Evolutionary conservation across 92 coral and sea anemone genomes (phyloP), one percentile per base, ranked within the genome.

Genomic region (Parazoanthus swiftii): DNA sequence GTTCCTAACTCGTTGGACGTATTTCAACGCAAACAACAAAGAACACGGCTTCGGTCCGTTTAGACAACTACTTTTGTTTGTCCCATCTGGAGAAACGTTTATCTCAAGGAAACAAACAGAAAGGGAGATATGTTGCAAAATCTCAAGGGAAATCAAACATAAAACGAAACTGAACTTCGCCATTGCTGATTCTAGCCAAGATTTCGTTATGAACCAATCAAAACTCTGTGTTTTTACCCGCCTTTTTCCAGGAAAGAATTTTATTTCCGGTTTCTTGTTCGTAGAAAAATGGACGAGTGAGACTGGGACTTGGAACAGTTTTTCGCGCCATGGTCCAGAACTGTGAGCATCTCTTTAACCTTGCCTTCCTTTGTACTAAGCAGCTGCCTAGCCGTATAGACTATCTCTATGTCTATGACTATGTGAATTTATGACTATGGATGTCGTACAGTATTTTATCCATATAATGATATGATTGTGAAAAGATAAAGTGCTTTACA

Each of bases 11-110:
- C 70, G 86, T 29, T 67, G 86, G 11, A 83, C 86, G 63, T 68
- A 48, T 42, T 23, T 70, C 23, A 83, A 36, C 16, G 86, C 86
- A 68, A 83, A 83, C 43, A 83, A 20, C 23, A 83, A 48, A 16
- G 86, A 70, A 21, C 86, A 83, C n/a, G 74, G 74, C 59, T 42
- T 25, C 59, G 63, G n/a, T 73, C 58, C 77, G 25, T 5, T 23
- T 78, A 83, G 70, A 42, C 86, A 83, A 44, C 77, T 83, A n/a
- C 51, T 70, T 5, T 67, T 42, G 86, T 25, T 68, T 16, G 25
- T 8, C n/a, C 86, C 86, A 18, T 70, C n/a, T 9, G 79, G 48
- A 36, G 79, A 76, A 21, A 76, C 79, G 16, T 10, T 20, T 37
- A 76, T 76, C 23, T 8, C n/a, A 36, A 37, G 79, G 50, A 9